Base-by-base conservation (phyloP, 53 echinoderm and acorn worm genomes). In the Echinarachnius parma region DNA sequence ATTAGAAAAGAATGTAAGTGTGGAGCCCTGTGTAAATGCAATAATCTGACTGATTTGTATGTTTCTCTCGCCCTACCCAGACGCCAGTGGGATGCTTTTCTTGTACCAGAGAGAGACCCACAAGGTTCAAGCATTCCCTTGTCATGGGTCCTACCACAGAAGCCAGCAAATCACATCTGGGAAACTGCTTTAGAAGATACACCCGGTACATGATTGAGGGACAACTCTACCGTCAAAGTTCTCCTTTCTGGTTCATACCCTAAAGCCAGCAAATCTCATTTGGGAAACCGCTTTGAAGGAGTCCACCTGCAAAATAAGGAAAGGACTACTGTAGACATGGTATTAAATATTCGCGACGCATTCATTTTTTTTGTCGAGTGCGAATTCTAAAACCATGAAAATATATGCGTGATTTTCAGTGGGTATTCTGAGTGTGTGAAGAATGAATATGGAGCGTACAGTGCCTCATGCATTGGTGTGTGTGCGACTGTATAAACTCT, bases 71-170 rank as follows among this genome's bases (percentile, higher is more conserved):
- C 3, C 58, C 27, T 42, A 2, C 56, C 16, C 78, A 86, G 91
- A 18, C 68, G 61, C 31, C 83, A 84, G 60, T 91, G 91, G 91
- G 91, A 91, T 62, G 46, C 28, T 46, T 86, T 76, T 62, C 61
- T 91, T 2, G 91, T 86, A 23, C 80, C 75, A 26, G 83, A 75
- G 19, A 26, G 34, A 4, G 82, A 82, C 15, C 82, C 67, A 28
- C 64, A 65, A 4, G 83, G 81, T 2, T 83, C 91, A 0, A 46
- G 79, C 10, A 79, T 91, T 34, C 86, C 91, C 2, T 52, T 71
- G 23, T 55, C 74, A 26, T 91, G 91, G 91, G 83, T 91, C 4
- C 45, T 69, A 35, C 91, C 91, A 10, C 25, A 75, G 2, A 70
- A 79, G 15, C 86, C 91, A 10, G 28, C 50, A 33, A 80, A 83